Percentiles rank a stretch among this genome's conserved stretches.
These are phyloP conservation scores for Sinocyclocheilus anshuiensis DNA, from an alignment of 2,113 vertebrate genomes.

Conservation along the genomic window DNA sequence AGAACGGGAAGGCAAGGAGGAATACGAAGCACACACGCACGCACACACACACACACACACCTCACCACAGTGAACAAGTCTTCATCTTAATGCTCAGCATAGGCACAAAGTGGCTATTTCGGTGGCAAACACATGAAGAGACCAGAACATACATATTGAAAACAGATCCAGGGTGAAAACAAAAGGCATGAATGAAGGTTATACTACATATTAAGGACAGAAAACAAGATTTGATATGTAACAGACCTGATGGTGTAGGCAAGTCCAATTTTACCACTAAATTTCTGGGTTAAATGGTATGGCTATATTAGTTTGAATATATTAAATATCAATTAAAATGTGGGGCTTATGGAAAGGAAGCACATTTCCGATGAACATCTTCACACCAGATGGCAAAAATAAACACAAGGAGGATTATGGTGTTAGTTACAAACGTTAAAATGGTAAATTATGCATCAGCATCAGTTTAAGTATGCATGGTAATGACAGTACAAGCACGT, in stretches of 20 bases:
- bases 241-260: neutral
- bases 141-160: neutral
- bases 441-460: slow-evolving; percentile 24
- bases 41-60: neutral
- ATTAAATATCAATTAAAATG: neutral
- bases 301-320: slow-evolving; percentile 3
- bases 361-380: neutral
- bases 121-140: neutral
- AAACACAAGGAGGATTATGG: slow-evolving; percentile 19
- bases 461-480: slow-evolving; percentile 46
- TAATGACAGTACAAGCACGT: slow-evolving; percentile 35
- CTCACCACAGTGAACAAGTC: slow-evolving; percentile 22
- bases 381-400: slow-evolving; percentile 15
- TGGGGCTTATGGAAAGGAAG: neutral
- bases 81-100: neutral
- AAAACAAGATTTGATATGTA: neutral
- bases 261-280: neutral
- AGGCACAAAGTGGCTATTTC: slow-evolving; percentile 25
- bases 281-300: neutral
- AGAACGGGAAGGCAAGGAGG: neutral
- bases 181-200: neutral
- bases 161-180: neutral
- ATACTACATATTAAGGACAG: neutral
- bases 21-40: neutral
- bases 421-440: slow-evolving; percentile 12